Percentiles rank a stretch among this genome's conserved stretches.
Conservation (phyloP, 2,113 vertebrate genomes). For the Nymphicus hollandicus region DNA sequence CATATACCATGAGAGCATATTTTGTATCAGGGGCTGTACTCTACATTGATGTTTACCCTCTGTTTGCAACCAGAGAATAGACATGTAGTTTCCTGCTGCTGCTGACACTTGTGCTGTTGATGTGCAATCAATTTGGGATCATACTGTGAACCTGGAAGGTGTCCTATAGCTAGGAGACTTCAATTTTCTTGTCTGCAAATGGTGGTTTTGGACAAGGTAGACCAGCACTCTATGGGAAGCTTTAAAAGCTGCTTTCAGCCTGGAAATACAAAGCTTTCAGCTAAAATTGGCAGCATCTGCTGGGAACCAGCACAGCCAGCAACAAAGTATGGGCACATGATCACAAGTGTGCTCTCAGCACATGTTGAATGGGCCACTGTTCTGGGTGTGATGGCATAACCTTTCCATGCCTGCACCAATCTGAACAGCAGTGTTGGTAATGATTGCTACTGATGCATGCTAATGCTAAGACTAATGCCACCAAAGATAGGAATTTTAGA, state of each 20-base stretch:
- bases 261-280: neutral
- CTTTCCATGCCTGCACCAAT: neutral
- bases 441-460: neutral
- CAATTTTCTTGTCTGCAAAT: neutral
- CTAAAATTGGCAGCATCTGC: neutral
- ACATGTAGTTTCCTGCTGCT: neutral
- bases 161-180: neutral
- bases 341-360: neutral
- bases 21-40: neutral
- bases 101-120: neutral
- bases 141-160: neutral
- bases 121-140: neutral
- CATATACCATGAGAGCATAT: rapidly evolving
- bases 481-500: neutral
- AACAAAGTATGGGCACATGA: neutral
- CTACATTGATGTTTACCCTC: neutral
- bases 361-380: neutral
- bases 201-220: neutral
- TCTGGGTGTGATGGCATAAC: neutral
- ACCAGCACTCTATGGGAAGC: neutral
- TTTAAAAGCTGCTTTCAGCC: neutral
- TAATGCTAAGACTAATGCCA: neutral
- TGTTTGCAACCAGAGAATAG: neutral
- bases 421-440: neutral
- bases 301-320: neutral